phyloP scores from a whole-genome alignment of 1,140 invertebrate species.

The Lysiphlebus fabarum region DNA sequence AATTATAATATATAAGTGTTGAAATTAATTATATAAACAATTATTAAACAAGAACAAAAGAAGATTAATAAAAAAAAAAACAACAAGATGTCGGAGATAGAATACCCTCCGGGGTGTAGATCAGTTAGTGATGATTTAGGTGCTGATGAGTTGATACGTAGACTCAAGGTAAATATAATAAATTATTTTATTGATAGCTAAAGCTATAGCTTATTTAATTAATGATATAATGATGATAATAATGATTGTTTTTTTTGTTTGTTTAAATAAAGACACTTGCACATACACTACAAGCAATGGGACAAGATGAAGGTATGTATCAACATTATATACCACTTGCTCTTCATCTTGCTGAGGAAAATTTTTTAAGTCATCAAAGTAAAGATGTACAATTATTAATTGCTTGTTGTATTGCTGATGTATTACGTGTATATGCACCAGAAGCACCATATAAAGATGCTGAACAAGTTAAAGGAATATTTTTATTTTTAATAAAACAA shows the following conservation, averaged over 20 bases:
- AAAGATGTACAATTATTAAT: constrained; percentile 92
- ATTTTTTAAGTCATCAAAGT: constrained; percentile 85
- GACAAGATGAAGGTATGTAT: constrained; percentile 89
- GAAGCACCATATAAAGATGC: constrained; percentile 96
- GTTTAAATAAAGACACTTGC: constrained; percentile 68
- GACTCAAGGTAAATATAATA: constrained; percentile 78
- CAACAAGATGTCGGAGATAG: constrained; percentile 71
- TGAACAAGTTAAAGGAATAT: constrained; percentile 89
- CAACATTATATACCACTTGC: constrained; percentile 91
- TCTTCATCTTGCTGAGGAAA: constrained; percentile 89
- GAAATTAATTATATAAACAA: too few species aligned
- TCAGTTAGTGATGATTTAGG: constrained; percentile 89
- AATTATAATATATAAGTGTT: too few species aligned
- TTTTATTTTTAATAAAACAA: constrained; percentile 94
- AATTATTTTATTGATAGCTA: constrained; percentile 11
- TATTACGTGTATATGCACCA: constrained; percentile 95
- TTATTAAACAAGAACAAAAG: too few species aligned
- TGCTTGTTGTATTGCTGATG: constrained; percentile 96
- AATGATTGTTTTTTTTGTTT: not conserved
- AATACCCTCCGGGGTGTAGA: constrained; percentile 83
- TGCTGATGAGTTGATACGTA: constrained; percentile 89
- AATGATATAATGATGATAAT: too few species aligned
- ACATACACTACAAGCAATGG: constrained; percentile 93
- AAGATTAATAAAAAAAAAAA: constrained; percentile 23
- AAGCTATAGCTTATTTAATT: constrained; percentile 21